phyloP scores from a whole-genome alignment of 2,797 vertebrate genomes.

The Platyrinchus mystaceus region DNA sequence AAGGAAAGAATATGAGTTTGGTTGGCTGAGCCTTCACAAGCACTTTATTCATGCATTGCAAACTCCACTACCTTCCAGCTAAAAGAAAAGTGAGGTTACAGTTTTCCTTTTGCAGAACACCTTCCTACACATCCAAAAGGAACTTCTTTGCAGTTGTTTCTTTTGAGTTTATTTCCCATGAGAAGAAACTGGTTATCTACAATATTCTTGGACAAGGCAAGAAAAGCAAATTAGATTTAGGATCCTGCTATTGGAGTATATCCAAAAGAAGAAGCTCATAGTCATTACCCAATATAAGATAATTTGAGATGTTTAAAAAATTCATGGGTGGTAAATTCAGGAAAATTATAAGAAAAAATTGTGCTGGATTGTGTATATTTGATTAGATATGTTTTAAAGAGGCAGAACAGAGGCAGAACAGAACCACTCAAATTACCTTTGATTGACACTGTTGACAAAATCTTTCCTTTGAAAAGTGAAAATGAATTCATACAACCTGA shows the following conservation, averaged over 20 bases:
- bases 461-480: background rate
- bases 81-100: background rate
- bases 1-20: background rate
- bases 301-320: background rate
- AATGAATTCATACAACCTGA: background rate
- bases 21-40: slow-evolving; percentile 22
- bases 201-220: background rate
- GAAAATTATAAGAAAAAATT: background rate
- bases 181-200: background rate
- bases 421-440: background rate
- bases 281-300: background rate
- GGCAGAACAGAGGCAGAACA: background rate
- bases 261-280: background rate
- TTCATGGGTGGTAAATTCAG: background rate
- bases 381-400: background rate
- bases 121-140: background rate
- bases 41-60: background rate
- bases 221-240: background rate
- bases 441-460: background rate
- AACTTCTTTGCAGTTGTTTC: background rate
- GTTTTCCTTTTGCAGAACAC: background rate
- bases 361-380: background rate
- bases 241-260: background rate
- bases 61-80: background rate
- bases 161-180: background rate